phyloP scores from a whole-genome alignment of 2,797 vertebrate species.

The Myiothlypis coronata region DNA sequence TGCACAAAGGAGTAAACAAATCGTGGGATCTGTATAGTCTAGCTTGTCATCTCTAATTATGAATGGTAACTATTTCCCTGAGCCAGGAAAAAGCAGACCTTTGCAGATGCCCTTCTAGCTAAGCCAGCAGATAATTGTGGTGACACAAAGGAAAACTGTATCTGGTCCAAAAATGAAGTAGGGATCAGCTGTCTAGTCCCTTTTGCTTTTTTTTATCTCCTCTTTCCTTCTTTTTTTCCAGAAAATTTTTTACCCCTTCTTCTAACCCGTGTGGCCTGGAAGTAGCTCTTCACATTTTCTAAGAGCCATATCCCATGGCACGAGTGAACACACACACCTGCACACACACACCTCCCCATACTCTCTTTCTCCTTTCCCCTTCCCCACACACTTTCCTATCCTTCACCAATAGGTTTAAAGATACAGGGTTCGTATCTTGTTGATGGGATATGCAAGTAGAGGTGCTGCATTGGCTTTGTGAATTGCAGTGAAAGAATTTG shows the following conservation, averaged over 20 bases:
- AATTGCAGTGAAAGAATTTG: neutral
- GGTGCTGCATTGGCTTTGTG: neutral
- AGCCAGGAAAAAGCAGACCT: neutral
- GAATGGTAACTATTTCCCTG: neutral
- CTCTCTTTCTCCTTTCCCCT: neutral
- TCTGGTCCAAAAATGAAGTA: neutral
- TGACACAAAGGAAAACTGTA: neutral
- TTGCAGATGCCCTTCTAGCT: neutral
- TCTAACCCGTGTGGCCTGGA: neutral
- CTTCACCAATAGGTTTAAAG: neutral
- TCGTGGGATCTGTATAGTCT: neutral
- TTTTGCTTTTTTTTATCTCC: neutral
- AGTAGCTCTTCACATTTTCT: neutral
- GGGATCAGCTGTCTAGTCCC: neutral
- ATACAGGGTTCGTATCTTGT: neutral
- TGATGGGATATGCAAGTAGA: neutral
- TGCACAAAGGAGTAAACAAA: neutral
- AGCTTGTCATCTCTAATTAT: neutral
- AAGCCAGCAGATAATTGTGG: neutral
- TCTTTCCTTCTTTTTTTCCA: neutral
- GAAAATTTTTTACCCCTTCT: neutral
- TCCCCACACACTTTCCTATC: neutral
- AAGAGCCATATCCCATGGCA: neutral
- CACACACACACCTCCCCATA: accelerated
- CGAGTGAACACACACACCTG: neutral